Evolutionary conservation across 2,888 invertebrate species (phyloP).

Genomic region (Blastobasis adustella): DNA sequence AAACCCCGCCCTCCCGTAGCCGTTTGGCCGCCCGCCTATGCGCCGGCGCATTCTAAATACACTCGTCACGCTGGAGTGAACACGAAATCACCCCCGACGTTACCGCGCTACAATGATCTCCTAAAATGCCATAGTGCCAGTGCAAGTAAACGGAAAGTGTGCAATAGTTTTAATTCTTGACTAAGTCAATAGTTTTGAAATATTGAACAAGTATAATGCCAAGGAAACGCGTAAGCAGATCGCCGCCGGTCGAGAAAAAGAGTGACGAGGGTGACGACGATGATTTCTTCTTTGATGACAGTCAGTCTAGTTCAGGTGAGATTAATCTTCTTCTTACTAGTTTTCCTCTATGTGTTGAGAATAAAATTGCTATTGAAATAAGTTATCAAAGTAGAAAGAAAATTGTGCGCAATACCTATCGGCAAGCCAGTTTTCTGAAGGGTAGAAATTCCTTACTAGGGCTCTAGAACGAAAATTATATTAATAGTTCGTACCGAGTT

Average conservation of each 20-base stretch:
- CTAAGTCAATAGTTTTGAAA: neutral
- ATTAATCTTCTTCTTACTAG: neutral
- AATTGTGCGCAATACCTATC: too few species aligned
- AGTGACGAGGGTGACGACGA: slow-evolving; percentile 56
- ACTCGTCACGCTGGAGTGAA: slow-evolving; percentile 32
- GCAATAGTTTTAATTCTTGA: too few species aligned
- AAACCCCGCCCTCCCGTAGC: slow-evolving; percentile 54
- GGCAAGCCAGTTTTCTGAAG: too few species aligned
- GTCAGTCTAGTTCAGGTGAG: slow-evolving; percentile 59
- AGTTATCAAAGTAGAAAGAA: too few species aligned
- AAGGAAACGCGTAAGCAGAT: slow-evolving; percentile 50
- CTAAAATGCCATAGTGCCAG: slow-evolving; percentile 13
- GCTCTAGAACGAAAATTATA: too few species aligned
- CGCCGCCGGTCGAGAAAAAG: slow-evolving; percentile 48
- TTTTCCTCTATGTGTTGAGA: too few species aligned
- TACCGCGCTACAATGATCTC: neutral
- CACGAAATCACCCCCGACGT: slow-evolving; percentile 10
- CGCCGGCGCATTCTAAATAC: slow-evolving; percentile 45
- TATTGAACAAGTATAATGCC: slow-evolving; percentile 41
- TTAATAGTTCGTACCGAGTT: too few species aligned
- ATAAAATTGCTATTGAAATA: too few species aligned
- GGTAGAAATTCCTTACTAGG: too few species aligned
- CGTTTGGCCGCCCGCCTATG: slow-evolving; percentile 52
- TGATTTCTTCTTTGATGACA: slow-evolving; percentile 64
- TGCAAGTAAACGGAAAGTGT: too few species aligned